Evolutionary conservation across 1,140 invertebrate species (phyloP), one percentile per base, ranked within the genome.

Genomic region (Polypedilum pembai): DNA sequence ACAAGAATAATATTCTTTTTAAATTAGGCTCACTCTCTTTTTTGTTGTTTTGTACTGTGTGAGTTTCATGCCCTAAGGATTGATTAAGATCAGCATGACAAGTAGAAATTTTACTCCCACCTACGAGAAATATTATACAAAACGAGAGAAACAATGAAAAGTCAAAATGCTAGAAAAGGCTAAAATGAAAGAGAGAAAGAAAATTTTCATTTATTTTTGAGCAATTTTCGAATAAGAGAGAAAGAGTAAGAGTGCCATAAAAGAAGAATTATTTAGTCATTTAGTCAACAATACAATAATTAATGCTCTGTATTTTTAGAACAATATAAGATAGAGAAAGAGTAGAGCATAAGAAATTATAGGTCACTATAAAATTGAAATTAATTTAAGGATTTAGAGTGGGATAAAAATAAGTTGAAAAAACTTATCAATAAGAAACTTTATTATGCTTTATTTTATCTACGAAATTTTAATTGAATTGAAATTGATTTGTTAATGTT

Each of bases 231-330:
- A 33, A 33, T 33, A 33, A 33, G 24, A 33, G 24, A n/a, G n/a
- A n/a, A n/a, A n/a, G n/a, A n/a, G n/a, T n/a, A n/a, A n/a, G n/a
- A 33, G 15, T 56, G 45, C 45, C 24, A 56, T 56, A 56, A 56
- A 12, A 12, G n/a, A 56, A 56, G 10, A 15, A 56, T 56, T 56
- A 56, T 56, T 56, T 56, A 56, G 45, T 56, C 45, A 56, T 56
- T 56, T 56, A 56, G 45, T 56, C 45, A 56, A 56, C 45, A 56
- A 56, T 56, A 56, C n/a, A 56, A 56, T 56, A 56, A 56, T 56
- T 4, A 56, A 56, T 56, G 45, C 12, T 56, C n/a, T 56, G 12
- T 56, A n/a, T n/a, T n/a, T 12, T n/a, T n/a, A 56, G 12, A 56
- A 56, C n/a, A 56, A 56, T 56, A n/a, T 56, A n/a, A 56, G 12